Evolutionary conservation across 1,140 invertebrate species (phyloP), one percentile per base, ranked within the genome.

Genomic region (Homarus americanus): DNA sequence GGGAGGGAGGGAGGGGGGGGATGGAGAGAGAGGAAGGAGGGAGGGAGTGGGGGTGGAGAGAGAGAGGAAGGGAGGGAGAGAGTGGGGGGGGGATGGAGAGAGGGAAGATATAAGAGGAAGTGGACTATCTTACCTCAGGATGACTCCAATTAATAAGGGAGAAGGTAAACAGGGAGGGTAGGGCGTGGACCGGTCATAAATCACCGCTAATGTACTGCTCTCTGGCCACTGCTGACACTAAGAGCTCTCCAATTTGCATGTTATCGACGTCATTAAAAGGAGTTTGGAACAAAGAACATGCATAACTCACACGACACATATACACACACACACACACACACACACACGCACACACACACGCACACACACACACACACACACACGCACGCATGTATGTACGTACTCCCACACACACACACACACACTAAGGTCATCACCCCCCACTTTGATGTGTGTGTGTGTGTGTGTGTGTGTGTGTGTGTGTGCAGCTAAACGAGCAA

Each of bases 241-340:
- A 84, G 49, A 84, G 82, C 24, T 58, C 63, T 72, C 53, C 53
- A 84, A 84, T 84, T 84, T 84, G 63, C 82, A 84, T 84, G 82
- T 84, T 84, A 84, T 72, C 63, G 63, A 24, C 10, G 82, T 84
- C 82, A 72, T 84, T 84, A 84, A 38, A 72, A 41, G 58, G 28
- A 66, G 82, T 15, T 24, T 41, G 40, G 40, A 41, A 69, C 58
- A 84, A 84, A 73, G 82, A n/a, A 28, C 17, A 36, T 15, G 28
- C 1, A 28, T 66, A 84, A n/a, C 40, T 84, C 63, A 84, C 82
- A 41, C 80, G 53, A 66, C 44, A 49, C 5, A 49, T 49, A 49
- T 49, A 49, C 44, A 49, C 44, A 49, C 44, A 49, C 15, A 49
- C 44, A 49, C 44, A 49, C 5, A 49, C 15, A 49, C 44, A 49